These are phyloP conservation scores for Hydriomena furcata DNA, from an alignment of 2,888 invertebrate species.

Conservation along the genomic window DNA sequence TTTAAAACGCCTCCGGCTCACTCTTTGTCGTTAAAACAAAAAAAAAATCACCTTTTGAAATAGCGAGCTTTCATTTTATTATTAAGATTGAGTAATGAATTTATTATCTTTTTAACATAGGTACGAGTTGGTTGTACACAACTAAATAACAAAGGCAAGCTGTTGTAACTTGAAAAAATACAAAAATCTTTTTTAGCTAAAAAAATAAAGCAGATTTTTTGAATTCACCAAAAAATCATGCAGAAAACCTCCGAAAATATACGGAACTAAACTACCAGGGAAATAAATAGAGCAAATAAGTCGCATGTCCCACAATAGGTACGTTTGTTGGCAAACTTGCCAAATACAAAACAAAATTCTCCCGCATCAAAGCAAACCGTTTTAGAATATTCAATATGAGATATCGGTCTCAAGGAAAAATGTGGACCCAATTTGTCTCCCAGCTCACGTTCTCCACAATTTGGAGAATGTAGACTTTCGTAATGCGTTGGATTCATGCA, in stretches of 20 bases:
- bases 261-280: background rate
- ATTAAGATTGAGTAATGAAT: conserved; percentile 33
- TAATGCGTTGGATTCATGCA: conserved; percentile 57
- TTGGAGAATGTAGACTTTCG: conserved; percentile 59
- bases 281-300: conserved; percentile 16
- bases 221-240: background rate
- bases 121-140: background rate
- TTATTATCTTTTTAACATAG: conserved; percentile 28
- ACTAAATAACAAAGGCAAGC: too few relatives aligned
- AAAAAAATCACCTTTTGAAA: conserved; percentile 58
- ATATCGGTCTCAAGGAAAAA: conserved; percentile 55
- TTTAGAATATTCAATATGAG: conserved; percentile 51
- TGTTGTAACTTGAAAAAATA: too few relatives aligned
- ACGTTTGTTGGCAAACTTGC: conserved; percentile 23
- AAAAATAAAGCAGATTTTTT: too few relatives aligned
- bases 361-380: conserved; percentile 45
- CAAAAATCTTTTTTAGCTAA: too few relatives aligned
- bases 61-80: conserved; percentile 27
- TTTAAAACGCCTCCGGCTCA: conserved; percentile 51
- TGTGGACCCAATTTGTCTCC: conserved; percentile 59
- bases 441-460: conserved; percentile 60
- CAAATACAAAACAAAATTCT: conserved; percentile 30
- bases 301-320: conserved; percentile 16
- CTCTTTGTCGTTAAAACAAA: conserved; percentile 58
- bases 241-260: background rate